Evolutionary conservation across 2,797 vertebrate species (phyloP), one percentile per base, ranked within the genome.

Genomic region (Xenentodon cancila): DNA sequence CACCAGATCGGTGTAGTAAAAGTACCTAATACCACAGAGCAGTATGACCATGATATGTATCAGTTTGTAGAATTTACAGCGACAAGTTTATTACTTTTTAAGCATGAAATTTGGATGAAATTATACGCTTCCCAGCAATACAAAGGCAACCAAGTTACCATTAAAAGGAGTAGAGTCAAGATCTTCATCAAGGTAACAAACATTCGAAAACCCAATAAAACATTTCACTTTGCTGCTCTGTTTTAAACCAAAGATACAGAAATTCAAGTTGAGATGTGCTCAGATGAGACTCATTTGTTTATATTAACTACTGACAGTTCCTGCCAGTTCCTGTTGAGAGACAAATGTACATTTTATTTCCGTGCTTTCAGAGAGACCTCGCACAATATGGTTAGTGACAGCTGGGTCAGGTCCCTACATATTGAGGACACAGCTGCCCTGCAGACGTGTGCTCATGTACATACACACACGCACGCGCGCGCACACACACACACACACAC

Each of bases 331-430:
- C 75, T 81, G 80, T 77, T 82, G 74, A 73, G 77, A 87, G 62
- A 71, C 7, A 44, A 84, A 77, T 57, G 12, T 75, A 88, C 74
- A 85, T 82, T 88, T 76, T 71, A 71, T 84, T 86, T 84, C 77
- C 34, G 40, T 68, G 72, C 68, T 73, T 76, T 83, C 78, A 71
- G 70, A 83, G 69, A 79, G 86, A 85, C 87, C 77, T 87, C 72
- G 76, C 75, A 67, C 75, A 68, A 80, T 79, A 91, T 75, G 77
- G 78, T 88, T 88, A 84, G 83, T 91, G 93, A 93, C 93, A 93
- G 93, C 91, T 91, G 91, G 92, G 93, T 93, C 91, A 91, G 88
- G 90, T 92, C 90, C 90, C 92, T 86, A 89, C 90, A 89, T 93
- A 93, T 89, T 73, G 80, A 87, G 91, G 89, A 91, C 91, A 90